Evolutionary conservation across 2,113 vertebrate genomes (phyloP).

Genomic region (Carlito syrichta): DNA sequence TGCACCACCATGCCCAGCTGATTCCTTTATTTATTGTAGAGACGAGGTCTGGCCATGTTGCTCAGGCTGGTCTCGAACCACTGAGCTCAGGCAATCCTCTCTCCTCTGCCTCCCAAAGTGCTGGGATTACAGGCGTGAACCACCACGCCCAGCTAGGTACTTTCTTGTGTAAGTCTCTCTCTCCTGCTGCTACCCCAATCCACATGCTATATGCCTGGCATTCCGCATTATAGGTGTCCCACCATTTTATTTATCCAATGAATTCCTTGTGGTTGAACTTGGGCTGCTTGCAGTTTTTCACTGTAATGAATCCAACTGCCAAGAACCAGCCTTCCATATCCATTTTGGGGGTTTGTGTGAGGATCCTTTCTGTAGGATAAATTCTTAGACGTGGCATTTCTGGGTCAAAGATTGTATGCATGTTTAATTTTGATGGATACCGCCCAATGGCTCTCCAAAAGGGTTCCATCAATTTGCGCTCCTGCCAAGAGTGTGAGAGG

Average conservation of each 20-base stretch:
- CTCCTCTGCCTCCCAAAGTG: no score
- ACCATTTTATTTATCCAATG: not conserved
- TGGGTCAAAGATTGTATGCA: constrained; percentile 67
- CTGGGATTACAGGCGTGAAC: no score
- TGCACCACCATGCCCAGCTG: no score
- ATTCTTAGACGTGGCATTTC: constrained; percentile 58
- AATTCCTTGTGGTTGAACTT: not conserved
- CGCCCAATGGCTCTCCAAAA: constrained; percentile 63
- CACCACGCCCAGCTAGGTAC: not conserved
- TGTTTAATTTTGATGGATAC: constrained; percentile 67
- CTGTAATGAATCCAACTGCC: not conserved
- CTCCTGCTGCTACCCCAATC: not conserved
- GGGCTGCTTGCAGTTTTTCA: not conserved
- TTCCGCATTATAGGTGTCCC: not conserved
- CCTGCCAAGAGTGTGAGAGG: constrained; percentile 70
- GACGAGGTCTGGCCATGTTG: no score
- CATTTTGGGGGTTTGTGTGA: not conserved
- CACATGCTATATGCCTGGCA: not conserved
- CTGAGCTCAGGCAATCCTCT: no score
- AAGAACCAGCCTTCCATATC: not conserved
- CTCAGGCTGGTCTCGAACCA: no score
- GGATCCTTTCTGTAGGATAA: constrained; percentile 10
- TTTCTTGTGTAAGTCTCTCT: not conserved
- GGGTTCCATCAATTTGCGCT: constrained; percentile 62
- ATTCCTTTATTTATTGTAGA: no score